Evolutionary conservation across 2,113 vertebrate species (phyloP).

Genomic region (Rallus limicola): DNA sequence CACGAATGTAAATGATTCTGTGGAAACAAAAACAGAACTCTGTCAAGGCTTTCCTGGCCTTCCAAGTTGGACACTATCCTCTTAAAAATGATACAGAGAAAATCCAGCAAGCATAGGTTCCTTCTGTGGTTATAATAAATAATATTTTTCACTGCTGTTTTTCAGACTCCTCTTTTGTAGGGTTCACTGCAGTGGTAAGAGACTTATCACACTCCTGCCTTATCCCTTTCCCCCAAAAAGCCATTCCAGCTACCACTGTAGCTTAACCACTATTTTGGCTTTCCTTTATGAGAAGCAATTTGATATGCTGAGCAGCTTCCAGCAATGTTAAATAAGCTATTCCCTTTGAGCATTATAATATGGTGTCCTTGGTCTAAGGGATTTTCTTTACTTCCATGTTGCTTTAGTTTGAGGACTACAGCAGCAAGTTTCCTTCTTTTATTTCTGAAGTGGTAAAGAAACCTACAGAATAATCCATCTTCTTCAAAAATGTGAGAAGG

Average conservation of each 20-base stretch:
- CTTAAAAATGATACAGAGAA: neutral
- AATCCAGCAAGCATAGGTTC: neutral
- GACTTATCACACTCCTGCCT: neutral
- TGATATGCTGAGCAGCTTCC: neutral
- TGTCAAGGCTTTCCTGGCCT: neutral
- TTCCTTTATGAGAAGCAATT: neutral
- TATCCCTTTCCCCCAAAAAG: accelerated
- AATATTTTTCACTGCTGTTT: neutral
- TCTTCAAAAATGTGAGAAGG: neutral
- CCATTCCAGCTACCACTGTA: neutral
- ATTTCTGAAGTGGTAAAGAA: neutral
- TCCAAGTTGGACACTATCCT: neutral
- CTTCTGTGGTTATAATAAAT: neutral
- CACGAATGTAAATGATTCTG: neutral
- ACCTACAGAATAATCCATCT: neutral
- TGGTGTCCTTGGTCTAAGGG: neutral
- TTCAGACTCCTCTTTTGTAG: neutral
- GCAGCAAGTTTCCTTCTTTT: neutral
- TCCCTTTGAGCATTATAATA: neutral
- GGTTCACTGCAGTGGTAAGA: neutral
- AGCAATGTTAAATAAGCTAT: neutral
- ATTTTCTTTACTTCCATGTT: neutral
- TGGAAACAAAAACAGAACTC: neutral
- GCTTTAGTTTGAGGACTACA: neutral
- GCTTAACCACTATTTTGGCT: neutral